A percentile compares a stretch with the other conserved stretches of the same genome.
phyloP scores from a whole-genome alignment of 2,797 vertebrate species.

The Clarias fuscus region DNA sequence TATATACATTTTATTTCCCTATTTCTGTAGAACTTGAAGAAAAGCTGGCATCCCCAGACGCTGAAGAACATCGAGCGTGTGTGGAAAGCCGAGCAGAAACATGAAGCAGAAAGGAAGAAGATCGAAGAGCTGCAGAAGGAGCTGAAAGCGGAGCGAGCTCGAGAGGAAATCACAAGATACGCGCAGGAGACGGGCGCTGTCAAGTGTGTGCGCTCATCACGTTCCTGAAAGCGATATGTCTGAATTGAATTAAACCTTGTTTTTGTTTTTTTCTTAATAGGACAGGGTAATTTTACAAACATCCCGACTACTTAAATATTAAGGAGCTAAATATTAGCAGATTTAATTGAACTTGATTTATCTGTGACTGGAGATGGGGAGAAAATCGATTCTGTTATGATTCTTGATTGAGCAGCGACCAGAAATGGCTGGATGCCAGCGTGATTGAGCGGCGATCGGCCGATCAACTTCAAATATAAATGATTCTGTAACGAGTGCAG shows the following conservation, averaged over 20 bases:
- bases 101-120: constrained; percentile 91
- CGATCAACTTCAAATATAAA: too few species aligned
- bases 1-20: too few species aligned
- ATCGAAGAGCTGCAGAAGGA: constrained; percentile 96
- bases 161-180: constrained; percentile 91
- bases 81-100: constrained; percentile 96
- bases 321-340: not conserved
- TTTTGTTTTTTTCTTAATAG: not conserved
- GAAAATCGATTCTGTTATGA: too few species aligned
- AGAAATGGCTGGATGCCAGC: too few species aligned
- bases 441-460: too few species aligned
- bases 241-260: not conserved
- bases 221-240: not conserved
- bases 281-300: not conserved
- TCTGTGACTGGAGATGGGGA: not conserved
- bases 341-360: not conserved
- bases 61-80: constrained; percentile 97
- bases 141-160: constrained; percentile 86
- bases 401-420: too few species aligned
- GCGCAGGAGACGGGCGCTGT: constrained; percentile 87
- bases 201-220: constrained; percentile 70
- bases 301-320: not conserved
- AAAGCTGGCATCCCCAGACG: constrained; percentile 98
- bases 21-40: constrained; percentile 87
- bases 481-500: too few species aligned